Base-by-base conservation (phyloP, 2,888 invertebrate genomes). In the Macrophya alboannulata region DNA sequence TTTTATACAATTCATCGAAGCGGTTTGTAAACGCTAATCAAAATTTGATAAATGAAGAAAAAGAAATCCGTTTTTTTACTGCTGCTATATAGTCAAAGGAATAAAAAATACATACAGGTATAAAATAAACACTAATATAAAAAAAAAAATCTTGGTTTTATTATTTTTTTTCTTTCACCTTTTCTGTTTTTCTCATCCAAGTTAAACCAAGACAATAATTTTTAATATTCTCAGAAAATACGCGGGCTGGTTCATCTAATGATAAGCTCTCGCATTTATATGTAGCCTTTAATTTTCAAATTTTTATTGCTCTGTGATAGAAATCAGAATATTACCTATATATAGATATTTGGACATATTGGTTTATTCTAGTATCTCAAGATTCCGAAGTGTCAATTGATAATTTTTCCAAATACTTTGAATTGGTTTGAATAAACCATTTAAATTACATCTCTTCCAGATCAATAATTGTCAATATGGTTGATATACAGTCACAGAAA, bases 1-100 rank as follows among this genome's bases (percentile, higher is more conserved):
- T 31, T 31, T 31, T 31, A 31, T 31, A 84, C 84, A 84, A 84
- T 45, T 55, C 77, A 45, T 84, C 74, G 17, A 31, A 84, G 51
- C 68, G 31, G 82, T 31, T 65, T 21, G 65, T 65, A 82, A 43
- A 82, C 40, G 84, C 74, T 31, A 72, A 84, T 40, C 9, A 74
- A 45, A 45, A 17, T 45, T 74, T 74, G 10, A 74, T 25, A 45
- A 74, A 21, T 9, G n/a, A 43, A 45, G 37, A 17, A 40, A 40
- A n/a, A 21, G n/a, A 62, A 25, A 68, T 25, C 68, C 12, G 68
- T 62, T 12, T 37, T n/a, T 37, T 37, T 25, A 62, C 25, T 12
- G 62, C 62, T 71, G 37, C 71, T 40, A n/a, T 62, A 8, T 15
- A 40, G 17, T 37, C 31, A 40, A 37, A 37, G 40, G 25, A 71